phyloP scores from a whole-genome alignment of 2,113 vertebrate species.

The Crotalus helleri region DNA sequence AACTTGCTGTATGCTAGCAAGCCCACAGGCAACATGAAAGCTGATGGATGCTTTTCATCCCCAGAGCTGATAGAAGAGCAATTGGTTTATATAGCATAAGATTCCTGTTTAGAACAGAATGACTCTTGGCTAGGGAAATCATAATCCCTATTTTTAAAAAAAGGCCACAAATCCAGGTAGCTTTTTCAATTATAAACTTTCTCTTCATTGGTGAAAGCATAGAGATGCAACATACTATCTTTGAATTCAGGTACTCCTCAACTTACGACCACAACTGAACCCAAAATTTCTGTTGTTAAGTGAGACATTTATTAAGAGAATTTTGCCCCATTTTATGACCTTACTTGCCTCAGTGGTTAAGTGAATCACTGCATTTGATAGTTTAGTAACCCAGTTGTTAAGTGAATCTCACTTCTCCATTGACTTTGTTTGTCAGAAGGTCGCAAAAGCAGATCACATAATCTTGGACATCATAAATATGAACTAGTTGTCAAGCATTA shows the following conservation, averaged over 20 bases:
- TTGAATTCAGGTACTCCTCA: background rate
- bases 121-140: background rate
- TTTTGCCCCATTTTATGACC: no score
- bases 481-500: background rate
- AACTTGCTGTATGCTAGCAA: slow-evolving; percentile 6
- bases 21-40: slow-evolving; percentile 2
- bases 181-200: background rate
- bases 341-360: background rate
- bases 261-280: background rate
- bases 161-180: background rate
- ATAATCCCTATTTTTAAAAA: background rate
- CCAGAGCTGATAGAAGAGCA: slow-evolving; percentile 7
- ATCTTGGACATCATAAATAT: background rate
- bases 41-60: background rate
- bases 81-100: background rate
- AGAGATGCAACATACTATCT: background rate
- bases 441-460: background rate
- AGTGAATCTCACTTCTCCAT: background rate
- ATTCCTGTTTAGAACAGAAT: background rate
- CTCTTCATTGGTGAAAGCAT: background rate
- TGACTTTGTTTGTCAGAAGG: background rate
- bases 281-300: background rate
- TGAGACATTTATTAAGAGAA: background rate
- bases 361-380: background rate
- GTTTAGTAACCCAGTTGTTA: background rate